Conservation (phyloP, 2,888 invertebrate genomes). For the Bugula neritina region DNA sequence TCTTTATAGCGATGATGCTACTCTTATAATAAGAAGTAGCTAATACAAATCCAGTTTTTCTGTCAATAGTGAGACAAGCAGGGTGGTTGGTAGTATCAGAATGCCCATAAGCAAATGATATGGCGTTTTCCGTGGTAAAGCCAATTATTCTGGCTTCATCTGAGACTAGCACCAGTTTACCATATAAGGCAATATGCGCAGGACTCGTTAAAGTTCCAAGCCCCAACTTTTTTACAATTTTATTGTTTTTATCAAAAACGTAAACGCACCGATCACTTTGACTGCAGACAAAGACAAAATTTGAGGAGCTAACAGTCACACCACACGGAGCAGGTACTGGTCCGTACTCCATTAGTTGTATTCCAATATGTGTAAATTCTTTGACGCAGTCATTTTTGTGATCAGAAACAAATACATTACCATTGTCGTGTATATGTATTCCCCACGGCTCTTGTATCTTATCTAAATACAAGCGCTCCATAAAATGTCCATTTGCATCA, state of each 20-base stretch:
- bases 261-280: constrained; percentile 10
- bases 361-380: constrained; percentile 26
- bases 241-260: constrained; percentile 21
- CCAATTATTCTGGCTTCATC: constrained; percentile 25
- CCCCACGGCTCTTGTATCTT: constrained; percentile 24
- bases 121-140: background rate
- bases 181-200: constrained; percentile 6
- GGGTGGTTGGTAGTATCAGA: constrained; percentile 14
- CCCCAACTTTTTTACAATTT: constrained; percentile 5
- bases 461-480: constrained; percentile 25
- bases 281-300: constrained; percentile 21
- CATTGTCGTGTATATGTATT: constrained; percentile 3
- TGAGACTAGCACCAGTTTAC: constrained; percentile 21
- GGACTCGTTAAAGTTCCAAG: constrained; percentile 12
- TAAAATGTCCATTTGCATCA: constrained; percentile 25
- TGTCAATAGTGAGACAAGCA: constrained; percentile 22
- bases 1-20: background rate
- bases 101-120: constrained; percentile 5
- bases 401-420: constrained; percentile 25
- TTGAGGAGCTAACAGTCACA: constrained; percentile 13
- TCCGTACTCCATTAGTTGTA: background rate
- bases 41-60: constrained; percentile 2
- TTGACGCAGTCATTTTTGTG: constrained; percentile 19
- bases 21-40: constrained; percentile 24
- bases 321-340: constrained; percentile 20